These are phyloP conservation scores for Bhutanitis thaidina DNA, from an alignment of 2,888 invertebrate genomes.

Conservation along the genomic window DNA sequence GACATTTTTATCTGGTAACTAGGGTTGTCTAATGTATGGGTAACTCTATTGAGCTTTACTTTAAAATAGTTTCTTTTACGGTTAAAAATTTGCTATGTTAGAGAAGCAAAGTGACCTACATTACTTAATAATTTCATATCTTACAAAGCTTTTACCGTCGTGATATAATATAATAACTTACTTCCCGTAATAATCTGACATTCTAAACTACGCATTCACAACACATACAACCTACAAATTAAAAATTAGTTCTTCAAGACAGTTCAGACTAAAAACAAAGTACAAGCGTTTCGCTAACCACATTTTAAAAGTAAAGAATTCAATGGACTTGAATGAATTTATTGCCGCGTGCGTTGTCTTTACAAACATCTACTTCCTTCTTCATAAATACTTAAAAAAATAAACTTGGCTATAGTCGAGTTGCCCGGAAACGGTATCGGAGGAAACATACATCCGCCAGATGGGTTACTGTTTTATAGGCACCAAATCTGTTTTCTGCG, in stretches of 20 bases:
- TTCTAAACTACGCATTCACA: too few species aligned
- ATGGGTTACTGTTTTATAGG: constrained; percentile 52
- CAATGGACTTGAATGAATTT: constrained; percentile 52
- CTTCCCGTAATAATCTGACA: too few species aligned
- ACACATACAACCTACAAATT: too few species aligned
- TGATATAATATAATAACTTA: too few species aligned
- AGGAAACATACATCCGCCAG: constrained; percentile 77
- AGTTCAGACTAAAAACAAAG: too few species aligned
- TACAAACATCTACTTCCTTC: constrained; percentile 51
- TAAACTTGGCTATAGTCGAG: constrained; percentile 52
- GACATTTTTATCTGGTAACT: constrained; percentile 12
- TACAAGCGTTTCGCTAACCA: background rate
- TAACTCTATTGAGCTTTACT: too few species aligned
- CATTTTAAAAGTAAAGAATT: constrained; percentile 1
- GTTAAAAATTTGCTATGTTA: too few species aligned
- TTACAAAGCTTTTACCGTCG: too few species aligned
- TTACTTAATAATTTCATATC: too few species aligned
- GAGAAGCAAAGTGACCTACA: too few species aligned
- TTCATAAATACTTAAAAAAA: constrained; percentile 64
- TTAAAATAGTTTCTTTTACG: background rate
- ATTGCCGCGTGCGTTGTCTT: constrained; percentile 42
- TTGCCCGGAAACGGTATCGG: constrained; percentile 68
- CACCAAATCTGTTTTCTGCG: constrained; percentile 13
- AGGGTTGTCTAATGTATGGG: constrained; percentile 4
- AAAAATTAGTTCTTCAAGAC: too few species aligned